Conservation (phyloP, 2,888 invertebrate genomes). For the Epicampocera succincta region DNA sequence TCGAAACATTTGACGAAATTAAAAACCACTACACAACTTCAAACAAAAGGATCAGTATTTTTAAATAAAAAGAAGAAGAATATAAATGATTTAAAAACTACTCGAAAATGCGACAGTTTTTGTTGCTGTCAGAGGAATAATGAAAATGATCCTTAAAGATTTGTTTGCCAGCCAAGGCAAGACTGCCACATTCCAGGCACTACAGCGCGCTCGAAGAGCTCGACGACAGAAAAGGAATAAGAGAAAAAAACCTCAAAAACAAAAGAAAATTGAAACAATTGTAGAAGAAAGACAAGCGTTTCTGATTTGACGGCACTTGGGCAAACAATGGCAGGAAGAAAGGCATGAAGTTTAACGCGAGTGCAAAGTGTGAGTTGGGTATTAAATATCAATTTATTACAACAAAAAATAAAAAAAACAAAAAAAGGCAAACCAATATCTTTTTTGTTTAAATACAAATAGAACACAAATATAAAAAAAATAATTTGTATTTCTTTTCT, state of each 20-base stretch:
- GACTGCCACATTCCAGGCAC: background rate
- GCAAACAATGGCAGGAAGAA: slow-evolving; percentile 46
- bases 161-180: slow-evolving; percentile 15
- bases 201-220: background rate
- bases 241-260: slow-evolving; percentile 1
- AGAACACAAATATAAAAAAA: background rate
- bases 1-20: no score
- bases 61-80: no score
- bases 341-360: slow-evolving; percentile 69
- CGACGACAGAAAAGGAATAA: slow-evolving; percentile 14
- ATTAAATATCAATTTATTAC: slow-evolving; percentile 55
- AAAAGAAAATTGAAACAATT: slow-evolving; percentile 44
- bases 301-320: slow-evolving; percentile 21
- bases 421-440: slow-evolving; percentile 27
- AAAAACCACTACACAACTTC: background rate
- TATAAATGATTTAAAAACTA: background rate
- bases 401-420: background rate
- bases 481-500: slow-evolving; percentile 44
- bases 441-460: background rate
- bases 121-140: background rate
- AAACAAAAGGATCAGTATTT: slow-evolving; percentile 24
- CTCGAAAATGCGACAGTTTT: slow-evolving; percentile 57
- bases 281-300: slow-evolving; percentile 36
- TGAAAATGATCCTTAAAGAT: slow-evolving; percentile 50
- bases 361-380: slow-evolving; percentile 64